Base-by-base conservation (phyloP, 2,797 vertebrate species). In the Oryzias dopingdopingensis region DNA sequence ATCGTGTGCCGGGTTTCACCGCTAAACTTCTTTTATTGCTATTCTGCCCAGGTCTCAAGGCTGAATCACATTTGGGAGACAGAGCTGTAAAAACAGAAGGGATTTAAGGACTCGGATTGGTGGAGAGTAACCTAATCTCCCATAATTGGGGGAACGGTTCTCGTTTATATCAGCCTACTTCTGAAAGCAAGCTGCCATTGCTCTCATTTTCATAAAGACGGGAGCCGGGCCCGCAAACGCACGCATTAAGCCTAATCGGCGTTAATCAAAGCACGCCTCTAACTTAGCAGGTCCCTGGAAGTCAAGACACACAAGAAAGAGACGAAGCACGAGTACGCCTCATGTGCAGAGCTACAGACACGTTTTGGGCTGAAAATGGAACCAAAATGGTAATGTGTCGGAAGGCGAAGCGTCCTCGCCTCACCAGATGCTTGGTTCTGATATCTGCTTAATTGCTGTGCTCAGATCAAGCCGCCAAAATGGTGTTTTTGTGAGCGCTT, bases 341-440 rank as follows among this genome's bases (percentile, higher is more conserved):
- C 59, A 17, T 40, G 72, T 57, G 61, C 41, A 70, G 74, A 60
- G 74, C 71, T 67, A 70, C 67, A 66, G 68, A 80, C 80, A 81
- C 77, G 65, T 84, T 84, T 75, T 65, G 72, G 83, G 77, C 81
- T 74, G 67, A 80, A 79, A 86, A 87, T 83, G 83, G 83, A 82
- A 81, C 76, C 72, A 67, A 82, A 82, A 82, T 79, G 81, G 80
- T 72, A 86, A 86, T 86, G 75, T 77, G 80, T 70, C 71, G 87
- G 82, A 83, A 86, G 86, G 68, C 79, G 80, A 79, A 77, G 80
- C 70, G 63, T 80, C 75, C 83, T 77, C 80, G 75, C 82, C 74
- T 79, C 79, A 76, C 82, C 87, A 89, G 87, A 86, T 87, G 87
- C 85, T 83, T 85, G 74, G 76, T 86, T 87, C 76, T 89, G 83